A percentile compares a stretch with the other conserved stretches of the same genome.
These are phyloP conservation scores for Eilema sororculum DNA, from an alignment of 2,888 invertebrate species.

Conservation along the genomic window DNA sequence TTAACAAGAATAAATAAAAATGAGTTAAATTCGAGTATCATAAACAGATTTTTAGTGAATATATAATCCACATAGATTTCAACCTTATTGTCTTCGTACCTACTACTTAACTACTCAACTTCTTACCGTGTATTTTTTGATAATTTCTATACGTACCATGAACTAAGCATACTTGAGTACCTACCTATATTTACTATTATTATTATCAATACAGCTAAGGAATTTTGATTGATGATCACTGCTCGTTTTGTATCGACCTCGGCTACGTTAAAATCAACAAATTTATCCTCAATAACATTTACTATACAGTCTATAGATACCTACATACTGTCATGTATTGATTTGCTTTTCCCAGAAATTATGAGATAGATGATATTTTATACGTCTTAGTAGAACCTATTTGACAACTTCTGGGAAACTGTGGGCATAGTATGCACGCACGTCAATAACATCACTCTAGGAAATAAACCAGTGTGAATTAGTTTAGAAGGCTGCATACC, in stretches of 20 bases:
- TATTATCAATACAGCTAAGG: not conserved
- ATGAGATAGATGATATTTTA: not conserved
- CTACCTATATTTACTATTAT: not conserved
- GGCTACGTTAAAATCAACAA: not conserved
- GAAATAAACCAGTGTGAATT: no score
- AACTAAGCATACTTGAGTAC: not conserved
- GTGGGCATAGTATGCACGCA: not conserved
- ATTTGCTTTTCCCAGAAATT: not conserved
- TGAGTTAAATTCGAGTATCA: no score
- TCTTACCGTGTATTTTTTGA: no score
- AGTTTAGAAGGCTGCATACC: no score
- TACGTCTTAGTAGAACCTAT: not conserved
- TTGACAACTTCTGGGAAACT: not conserved
- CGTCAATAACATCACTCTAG: no score
- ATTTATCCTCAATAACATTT: not conserved
- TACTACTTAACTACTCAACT: no score
- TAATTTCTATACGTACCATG: no score
- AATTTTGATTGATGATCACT: constrained; percentile 8
- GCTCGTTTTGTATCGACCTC: not conserved
- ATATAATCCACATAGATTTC: no score
- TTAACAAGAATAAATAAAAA: no score
- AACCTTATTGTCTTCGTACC: no score
- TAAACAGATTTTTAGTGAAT: no score
- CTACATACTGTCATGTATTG: not conserved
- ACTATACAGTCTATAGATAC: not conserved